These are phyloP conservation scores for Pogonocichla stellata DNA, from an alignment of 2,113 vertebrate species.

Conservation along the genomic window DNA sequence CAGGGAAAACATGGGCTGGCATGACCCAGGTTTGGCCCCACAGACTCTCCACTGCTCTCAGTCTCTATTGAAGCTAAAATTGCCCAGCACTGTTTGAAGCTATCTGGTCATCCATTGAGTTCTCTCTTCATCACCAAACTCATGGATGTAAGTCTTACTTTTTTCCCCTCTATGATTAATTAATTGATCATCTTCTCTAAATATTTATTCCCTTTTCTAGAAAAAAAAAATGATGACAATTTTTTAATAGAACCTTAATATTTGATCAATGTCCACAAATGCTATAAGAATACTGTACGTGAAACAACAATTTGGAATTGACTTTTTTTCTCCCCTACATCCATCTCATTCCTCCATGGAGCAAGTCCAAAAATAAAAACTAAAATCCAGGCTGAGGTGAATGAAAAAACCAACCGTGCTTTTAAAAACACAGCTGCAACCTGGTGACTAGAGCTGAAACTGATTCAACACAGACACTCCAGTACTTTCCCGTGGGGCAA, in stretches of 20 bases:
- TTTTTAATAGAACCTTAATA: constrained; percentile 67
- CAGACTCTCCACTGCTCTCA: background rate
- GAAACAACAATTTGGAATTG: constrained; percentile 52
- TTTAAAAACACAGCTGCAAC: background rate
- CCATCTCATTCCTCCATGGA: background rate
- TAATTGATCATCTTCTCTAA: constrained; percentile 63
- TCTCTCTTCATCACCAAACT: constrained; percentile 42
- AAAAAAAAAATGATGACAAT: constrained; percentile 32
- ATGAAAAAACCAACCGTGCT: background rate
- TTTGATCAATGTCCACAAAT: constrained; percentile 62
- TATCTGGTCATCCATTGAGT: background rate
- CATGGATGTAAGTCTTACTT: constrained; percentile 51
- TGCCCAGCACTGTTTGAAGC: background rate
- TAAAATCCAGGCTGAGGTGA: background rate
- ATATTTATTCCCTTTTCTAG: constrained; percentile 68
- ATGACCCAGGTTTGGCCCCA: background rate
- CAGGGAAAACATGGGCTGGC: background rate
- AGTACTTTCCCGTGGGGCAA: background rate
- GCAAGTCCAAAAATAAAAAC: background rate
- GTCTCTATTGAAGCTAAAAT: background rate
- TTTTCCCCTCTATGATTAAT: constrained; percentile 57
- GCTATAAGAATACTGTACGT: constrained; percentile 11
- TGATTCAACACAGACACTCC: background rate
- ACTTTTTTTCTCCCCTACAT: background rate
- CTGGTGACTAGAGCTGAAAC: background rate